Evolutionary conservation across 2,888 invertebrate species (phyloP).

Genomic region (Aphrophora alni): DNA sequence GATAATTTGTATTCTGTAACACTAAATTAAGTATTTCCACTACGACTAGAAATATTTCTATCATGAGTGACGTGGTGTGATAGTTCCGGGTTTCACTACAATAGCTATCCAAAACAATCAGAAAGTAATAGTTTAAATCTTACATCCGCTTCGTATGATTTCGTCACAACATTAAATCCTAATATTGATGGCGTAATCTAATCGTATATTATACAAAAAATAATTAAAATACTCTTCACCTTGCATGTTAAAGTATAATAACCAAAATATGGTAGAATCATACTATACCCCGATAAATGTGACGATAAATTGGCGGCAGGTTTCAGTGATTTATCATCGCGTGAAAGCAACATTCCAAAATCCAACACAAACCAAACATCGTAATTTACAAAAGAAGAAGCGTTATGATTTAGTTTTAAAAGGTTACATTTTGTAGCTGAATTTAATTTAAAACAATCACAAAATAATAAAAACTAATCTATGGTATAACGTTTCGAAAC

Average conservation of each 20-base stretch:
- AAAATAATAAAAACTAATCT: neutral
- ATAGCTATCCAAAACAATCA: too few species aligned
- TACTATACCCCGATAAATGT: neutral
- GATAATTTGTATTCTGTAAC: too few species aligned
- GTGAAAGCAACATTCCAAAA: neutral
- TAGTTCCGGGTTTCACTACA: too few species aligned
- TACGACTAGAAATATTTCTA: too few species aligned
- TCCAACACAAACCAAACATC: neutral
- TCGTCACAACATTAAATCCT: too few species aligned
- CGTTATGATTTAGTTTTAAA: neutral
- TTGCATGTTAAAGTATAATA: neutral
- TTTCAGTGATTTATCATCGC: neutral
- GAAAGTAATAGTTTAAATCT: too few species aligned
- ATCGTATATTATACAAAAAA: neutral
- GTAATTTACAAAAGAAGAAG: neutral
- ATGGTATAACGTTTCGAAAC: neutral
- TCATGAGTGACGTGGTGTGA: too few species aligned
- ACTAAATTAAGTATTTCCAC: too few species aligned
- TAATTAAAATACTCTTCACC: neutral
- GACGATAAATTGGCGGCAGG: neutral
- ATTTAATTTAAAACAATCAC: neutral
- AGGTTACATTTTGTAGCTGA: neutral
- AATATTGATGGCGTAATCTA: neutral
- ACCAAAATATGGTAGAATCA: neutral
- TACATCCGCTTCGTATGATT: too few species aligned